Evolutionary conservation across 1,140 invertebrate genomes (phyloP), one percentile per base, ranked within the genome.

Genomic region (Anoplolepis gracilipes): DNA sequence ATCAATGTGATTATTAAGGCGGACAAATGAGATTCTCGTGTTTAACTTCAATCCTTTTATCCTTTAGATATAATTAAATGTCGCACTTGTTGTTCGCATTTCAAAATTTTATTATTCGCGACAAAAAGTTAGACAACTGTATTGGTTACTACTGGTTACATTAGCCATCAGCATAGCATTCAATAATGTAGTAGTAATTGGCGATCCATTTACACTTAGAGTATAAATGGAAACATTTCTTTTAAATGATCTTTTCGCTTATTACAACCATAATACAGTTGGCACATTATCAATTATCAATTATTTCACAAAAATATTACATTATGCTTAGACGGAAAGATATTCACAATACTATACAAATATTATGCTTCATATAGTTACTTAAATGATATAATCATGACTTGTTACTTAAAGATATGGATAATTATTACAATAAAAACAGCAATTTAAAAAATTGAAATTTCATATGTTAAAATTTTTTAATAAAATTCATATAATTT

Each of bases 231-330:
- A 85, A 42, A 87, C 1, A 72, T 25, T 46, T 67, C 22, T 39
- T 70, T 11, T 46, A 22, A 72, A 72, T 30, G 25, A 36, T 73
- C 67, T 53, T 67, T 28, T 55, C n/a, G 53, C 36, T 57, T n/a
- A 36, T 22, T 78, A 77, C 57, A 89, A 86, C 84, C 84, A 85
- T 42, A 46, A 19, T 67, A 64, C 57, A 75, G 36, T 90, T 79
- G 85, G 79, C 76, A 90, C 85, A 78, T 89, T 25, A 39, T 75
- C 39, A 30, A n/a, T n/a, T n/a, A 28, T 72, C 16, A 30, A 57
- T 62, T 42, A 53, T 78, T 39, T 65, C 36, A 42, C 33, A 22
- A 67, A 84, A 46, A 39, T 81, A 73, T 84, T 25, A 84, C 36
- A 62, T 61, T 61, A 75, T 25, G 19, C 61, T 16, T 22, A 39